Evolutionary conservation across 1,140 invertebrate genomes (phyloP).

Genomic region (Drosophila eugracilis): DNA sequence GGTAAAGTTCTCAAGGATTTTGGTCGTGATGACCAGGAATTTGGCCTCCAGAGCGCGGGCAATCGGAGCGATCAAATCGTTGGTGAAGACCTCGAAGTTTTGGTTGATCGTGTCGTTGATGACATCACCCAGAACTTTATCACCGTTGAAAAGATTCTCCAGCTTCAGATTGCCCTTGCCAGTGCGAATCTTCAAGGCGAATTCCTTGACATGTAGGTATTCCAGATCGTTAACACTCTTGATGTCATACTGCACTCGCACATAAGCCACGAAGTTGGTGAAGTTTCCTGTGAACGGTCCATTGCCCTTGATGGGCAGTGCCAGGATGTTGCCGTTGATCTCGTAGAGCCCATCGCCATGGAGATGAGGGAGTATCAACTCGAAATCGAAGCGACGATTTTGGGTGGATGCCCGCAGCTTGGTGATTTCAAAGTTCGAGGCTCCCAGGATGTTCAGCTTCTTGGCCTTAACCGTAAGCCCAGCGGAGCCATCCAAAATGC

Average conservation of each 20-base stretch:
- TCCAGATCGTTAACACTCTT: constrained; percentile 85
- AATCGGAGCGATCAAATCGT: constrained; percentile 87
- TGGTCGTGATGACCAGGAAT: constrained; percentile 86
- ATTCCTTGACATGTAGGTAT: constrained; percentile 86
- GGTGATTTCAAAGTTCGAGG: constrained; percentile 87
- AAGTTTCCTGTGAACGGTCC: constrained; percentile 88
- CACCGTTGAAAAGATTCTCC: constrained; percentile 88
- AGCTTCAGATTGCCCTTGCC: constrained; percentile 86
- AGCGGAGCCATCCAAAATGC: constrained; percentile 85
- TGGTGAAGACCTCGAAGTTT: constrained; percentile 87
- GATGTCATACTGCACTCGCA: constrained; percentile 85
- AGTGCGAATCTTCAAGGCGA: constrained; percentile 86
- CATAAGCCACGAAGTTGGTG: constrained; percentile 86
- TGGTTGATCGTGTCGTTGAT: constrained; percentile 88
- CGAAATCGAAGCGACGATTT: constrained; percentile 85
- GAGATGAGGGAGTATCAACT: constrained; percentile 86
- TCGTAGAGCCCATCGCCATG: constrained; percentile 87
- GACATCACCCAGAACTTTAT: constrained; percentile 86
- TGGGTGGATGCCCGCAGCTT: constrained; percentile 86
- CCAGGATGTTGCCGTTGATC: constrained; percentile 87
- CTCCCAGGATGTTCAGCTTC: constrained; percentile 86
- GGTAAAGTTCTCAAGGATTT: constrained; percentile 86
- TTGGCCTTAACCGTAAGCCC: constrained; percentile 86
- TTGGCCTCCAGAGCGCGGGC: constrained; percentile 86
- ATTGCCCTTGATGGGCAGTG: constrained; percentile 87